Base-by-base conservation (phyloP, 1,140 invertebrate species). In the Trichonephila inaurata region DNA sequence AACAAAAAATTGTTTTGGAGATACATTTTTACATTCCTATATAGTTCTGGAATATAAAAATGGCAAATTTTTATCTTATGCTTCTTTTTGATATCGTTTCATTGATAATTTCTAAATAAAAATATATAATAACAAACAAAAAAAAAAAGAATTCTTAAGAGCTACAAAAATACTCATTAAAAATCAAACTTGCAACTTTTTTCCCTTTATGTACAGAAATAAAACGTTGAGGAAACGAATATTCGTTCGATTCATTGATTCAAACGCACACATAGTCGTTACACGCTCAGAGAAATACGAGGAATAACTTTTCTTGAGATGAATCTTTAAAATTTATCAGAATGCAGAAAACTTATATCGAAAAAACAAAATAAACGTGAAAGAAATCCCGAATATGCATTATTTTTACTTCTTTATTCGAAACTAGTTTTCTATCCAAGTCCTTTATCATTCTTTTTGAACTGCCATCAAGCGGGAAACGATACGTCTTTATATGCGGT, bases 311-410 rank as follows among this genome's bases (percentile, higher is more conserved):
- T 69, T 44, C 64, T 72, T 72, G 21, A 72, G 62, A 87, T 92
- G 82, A 87, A 92, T 87, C 64, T 86, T 92, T 87, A 92, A 88
- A 87, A 92, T 86, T 72, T 92, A 92, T 92, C 83, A 92, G 64
- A 92, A 87, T 87, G n/a, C 60, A 61, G 83, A 87, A 87, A 92
- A 8, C 21, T 83, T 12, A 58, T 58, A 58, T 24, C 21, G 24
- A 83, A 83, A 58, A 60, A 51, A 24, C 44, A 33, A 33, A 77
- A 77, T 77, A 77, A 40, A 77, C 21, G 82, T 14, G 44, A 83
- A 83, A 83, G 82, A 83, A 77, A 58, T 58, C 82, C n/a, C 7
- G 82, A 83, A 83, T 83, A 60, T 58, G 28, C 72, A 77, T 40
- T 40, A 77, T 77, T 83, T 83, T 60, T 77, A 77, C 24, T 77